Base-by-base conservation (phyloP, 2,888 invertebrate species). In the Criorhina ranunculi region DNA sequence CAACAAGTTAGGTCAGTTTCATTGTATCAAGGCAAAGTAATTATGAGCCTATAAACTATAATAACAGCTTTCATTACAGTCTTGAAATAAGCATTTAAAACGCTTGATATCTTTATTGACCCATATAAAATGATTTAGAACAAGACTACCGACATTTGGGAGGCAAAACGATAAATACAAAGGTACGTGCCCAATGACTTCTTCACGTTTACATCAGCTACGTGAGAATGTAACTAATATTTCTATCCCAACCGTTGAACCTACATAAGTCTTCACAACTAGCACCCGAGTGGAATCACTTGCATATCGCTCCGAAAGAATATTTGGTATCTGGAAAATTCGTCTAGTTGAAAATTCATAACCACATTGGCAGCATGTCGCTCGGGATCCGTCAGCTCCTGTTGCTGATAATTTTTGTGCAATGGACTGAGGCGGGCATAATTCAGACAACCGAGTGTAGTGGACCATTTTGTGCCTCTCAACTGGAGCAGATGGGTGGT, bases 141-240 rank as follows among this genome's bases (percentile, higher is more conserved):
- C 12, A 62, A 19, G 11, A 51, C 72, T 42, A 49, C 60, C 42
- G 49, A 19, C 60, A 62, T 31, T 33, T 62, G 17, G 31, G 40
- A 53, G 42, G 31, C 62, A 40, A 62, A 37, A 19, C 37, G 40
- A 33, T 77, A 78, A 77, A 62, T 46, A 12, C 31, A 44, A 83
- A 77, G 49, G 60, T 73, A 53, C 78, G 73, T 69, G 55, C 35
- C 49, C 62, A 83, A 83, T 78, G 66, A 24, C 35, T 78, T 64
- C 62, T 73, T 62, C 51, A 75, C 83, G 64, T 72, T 62, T 69
- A 51, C 40, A 42, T n/a, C 42, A 19, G 31, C 66, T 72, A 82
- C 82, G 78, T 82, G 82, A 82, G 70, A 82, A 72, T 72, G 64
- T n/a, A 79, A 51, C 40, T 72, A 82, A 66, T 55, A 57, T 53